A percentile compares a stretch with the other conserved stretches of the same genome.
phyloP scores from a whole-genome alignment of 2,888 invertebrate genomes.

The Agonopterix subpropinquella region DNA sequence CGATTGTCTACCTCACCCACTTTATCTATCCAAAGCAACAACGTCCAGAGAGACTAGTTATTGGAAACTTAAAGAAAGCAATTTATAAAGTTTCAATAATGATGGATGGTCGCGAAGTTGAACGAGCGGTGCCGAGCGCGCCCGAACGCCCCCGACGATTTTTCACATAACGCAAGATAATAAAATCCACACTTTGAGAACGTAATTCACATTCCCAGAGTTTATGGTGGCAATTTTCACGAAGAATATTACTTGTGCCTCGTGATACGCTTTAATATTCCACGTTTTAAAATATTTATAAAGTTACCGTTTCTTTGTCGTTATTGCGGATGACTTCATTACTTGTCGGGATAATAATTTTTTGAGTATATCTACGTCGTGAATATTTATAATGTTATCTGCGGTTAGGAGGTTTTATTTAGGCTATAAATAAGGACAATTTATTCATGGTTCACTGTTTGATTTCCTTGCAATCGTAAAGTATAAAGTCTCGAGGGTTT shows the following conservation, averaged over 20 bases:
- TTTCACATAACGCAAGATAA: slow-evolving; percentile 54
- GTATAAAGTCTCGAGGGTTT: no score
- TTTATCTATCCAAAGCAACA: slow-evolving; percentile 28
- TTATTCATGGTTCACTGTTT: slow-evolving; percentile 7
- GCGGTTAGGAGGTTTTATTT: slow-evolving; percentile 4
- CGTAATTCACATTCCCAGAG: slow-evolving; percentile 58
- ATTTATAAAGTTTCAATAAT: slow-evolving; percentile 71
- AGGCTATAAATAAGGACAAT: slow-evolving; percentile 6
- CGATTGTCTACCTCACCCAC: slow-evolving; percentile 15
- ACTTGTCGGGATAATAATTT: slow-evolving; percentile 20
- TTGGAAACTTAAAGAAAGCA: slow-evolving; percentile 53
- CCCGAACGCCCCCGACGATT: slow-evolving; percentile 28
- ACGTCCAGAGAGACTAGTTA: slow-evolving; percentile 22
- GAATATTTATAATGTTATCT: slow-evolving; percentile 6
- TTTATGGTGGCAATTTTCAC: slow-evolving; percentile 66
- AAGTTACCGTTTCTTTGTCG: slow-evolving; percentile 43
- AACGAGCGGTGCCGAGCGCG: slow-evolving; percentile 26
- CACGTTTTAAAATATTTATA: slow-evolving; percentile 68
- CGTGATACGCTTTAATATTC: slow-evolving; percentile 66
- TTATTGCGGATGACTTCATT: slow-evolving; percentile 31
- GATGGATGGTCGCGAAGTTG: slow-evolving; percentile 40
- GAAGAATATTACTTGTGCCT: slow-evolving; percentile 53
- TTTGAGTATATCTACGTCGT: not conserved
- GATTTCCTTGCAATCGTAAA: slow-evolving; percentile 4
- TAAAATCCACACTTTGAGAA: slow-evolving; percentile 65